Conservation (phyloP, 1,140 invertebrate genomes). For the Drosophila arizonae region DNA sequence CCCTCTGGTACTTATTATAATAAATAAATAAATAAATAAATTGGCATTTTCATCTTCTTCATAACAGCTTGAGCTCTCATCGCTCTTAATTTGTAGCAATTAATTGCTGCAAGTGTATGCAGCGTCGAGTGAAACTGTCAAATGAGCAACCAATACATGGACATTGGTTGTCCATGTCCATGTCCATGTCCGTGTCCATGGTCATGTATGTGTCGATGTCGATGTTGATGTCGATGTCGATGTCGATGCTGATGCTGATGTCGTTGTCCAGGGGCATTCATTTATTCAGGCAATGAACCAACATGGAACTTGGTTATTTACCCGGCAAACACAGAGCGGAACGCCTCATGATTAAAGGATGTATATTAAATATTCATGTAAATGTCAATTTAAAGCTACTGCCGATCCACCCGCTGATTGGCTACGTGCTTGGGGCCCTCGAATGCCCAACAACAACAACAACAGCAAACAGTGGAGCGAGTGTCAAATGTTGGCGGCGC, state of each 20-base stretch:
- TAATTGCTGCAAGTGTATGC: conserved; percentile 18
- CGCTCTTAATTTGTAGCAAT: background rate
- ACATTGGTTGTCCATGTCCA: background rate
- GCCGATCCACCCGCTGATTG: conserved; percentile 17
- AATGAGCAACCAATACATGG: background rate
- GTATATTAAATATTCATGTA: conserved; percentile 82
- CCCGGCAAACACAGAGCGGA: conserved; percentile 16
- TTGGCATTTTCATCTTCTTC: background rate
- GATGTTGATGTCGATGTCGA: background rate
- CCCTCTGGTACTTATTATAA: too few species aligned
- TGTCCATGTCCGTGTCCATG: background rate
- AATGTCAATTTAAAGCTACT: conserved; percentile 81
- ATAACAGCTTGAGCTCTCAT: background rate
- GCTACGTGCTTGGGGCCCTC: conserved; percentile 16
- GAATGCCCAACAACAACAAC: background rate
- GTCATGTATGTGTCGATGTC: background rate
- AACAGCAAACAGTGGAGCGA: conserved; percentile 14
- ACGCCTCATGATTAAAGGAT: conserved; percentile 76
- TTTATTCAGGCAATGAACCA: conserved; percentile 36
- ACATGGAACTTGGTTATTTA: conserved; percentile 48
- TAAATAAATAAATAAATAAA: too few species aligned
- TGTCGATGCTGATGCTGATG: conserved; percentile 2
- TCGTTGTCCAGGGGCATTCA: conserved; percentile 24
- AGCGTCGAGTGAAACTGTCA: background rate
- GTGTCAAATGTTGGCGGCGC: conserved; percentile 64